Evolutionary conservation across 2,113 vertebrate species (phyloP).

Genomic region (Oreocharis arfaki): DNA sequence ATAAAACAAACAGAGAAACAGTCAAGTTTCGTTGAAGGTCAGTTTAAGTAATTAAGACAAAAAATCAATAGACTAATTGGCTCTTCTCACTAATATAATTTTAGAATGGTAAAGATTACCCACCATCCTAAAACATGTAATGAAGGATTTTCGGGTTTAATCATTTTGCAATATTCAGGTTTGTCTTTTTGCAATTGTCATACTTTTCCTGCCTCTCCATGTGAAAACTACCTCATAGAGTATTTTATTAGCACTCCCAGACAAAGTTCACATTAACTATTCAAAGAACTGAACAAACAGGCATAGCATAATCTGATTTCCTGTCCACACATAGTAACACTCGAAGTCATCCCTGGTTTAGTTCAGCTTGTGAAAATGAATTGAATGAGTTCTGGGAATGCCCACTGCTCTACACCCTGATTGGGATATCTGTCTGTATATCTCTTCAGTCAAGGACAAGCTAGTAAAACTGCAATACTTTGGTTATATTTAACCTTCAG

Average conservation of each 20-base stretch:
- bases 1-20: not conserved
- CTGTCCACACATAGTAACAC: not conserved
- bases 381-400: not conserved
- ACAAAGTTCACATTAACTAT: not conserved
- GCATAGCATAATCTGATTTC: not conserved
- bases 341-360: not conserved
- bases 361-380: not conserved
- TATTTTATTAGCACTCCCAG: not conserved
- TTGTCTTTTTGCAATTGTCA: not conserved
- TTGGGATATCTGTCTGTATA: not conserved
- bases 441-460: not conserved
- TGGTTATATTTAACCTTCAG: not conserved
- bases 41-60: not conserved
- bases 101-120: not conserved
- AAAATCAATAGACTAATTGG: not conserved
- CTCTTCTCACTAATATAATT: not conserved
- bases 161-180: not conserved
- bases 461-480: not conserved
- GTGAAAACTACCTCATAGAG: not conserved
- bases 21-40: not conserved
- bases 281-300: not conserved
- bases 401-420: not conserved
- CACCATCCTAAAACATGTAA: not conserved
- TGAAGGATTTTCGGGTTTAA: not conserved
- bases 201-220: not conserved